phyloP scores from a whole-genome alignment of 2,888 invertebrate genomes.

The Carabus problematicus region DNA sequence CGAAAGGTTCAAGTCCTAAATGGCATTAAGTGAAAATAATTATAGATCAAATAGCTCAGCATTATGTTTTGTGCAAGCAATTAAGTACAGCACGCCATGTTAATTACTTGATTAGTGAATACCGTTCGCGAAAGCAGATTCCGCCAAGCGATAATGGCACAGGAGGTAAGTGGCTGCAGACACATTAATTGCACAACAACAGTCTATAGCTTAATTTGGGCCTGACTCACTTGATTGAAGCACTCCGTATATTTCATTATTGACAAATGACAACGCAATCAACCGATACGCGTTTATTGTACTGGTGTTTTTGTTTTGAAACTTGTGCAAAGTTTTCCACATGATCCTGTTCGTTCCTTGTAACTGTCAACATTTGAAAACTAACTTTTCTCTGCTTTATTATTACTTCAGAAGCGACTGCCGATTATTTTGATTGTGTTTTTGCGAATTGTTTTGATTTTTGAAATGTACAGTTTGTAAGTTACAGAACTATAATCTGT shows the following conservation, averaged over 20 bases:
- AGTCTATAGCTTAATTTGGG: slow-evolving; percentile 38
- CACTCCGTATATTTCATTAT: slow-evolving; percentile 25
- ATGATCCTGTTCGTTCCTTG: too few relatives aligned
- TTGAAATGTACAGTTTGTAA: too few relatives aligned
- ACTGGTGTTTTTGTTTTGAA: too few relatives aligned
- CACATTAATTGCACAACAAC: slow-evolving; percentile 35
- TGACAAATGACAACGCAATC: slow-evolving; percentile 9
- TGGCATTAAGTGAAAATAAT: slow-evolving; percentile 30
- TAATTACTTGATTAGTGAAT: slow-evolving; percentile 42
- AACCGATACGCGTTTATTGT: too few relatives aligned
- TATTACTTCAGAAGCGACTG: too few relatives aligned
- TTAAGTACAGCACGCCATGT: slow-evolving; percentile 41
- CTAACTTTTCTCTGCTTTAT: too few relatives aligned
- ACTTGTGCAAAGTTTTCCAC: too few relatives aligned
- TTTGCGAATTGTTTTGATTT: too few relatives aligned
- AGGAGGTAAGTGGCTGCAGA: slow-evolving; percentile 41
- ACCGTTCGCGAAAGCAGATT: slow-evolving; percentile 41
- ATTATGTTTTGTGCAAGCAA: slow-evolving; percentile 40
- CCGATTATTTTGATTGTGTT: too few relatives aligned
- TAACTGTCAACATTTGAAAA: too few relatives aligned
- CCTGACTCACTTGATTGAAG: slow-evolving; percentile 33
- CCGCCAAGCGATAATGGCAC: slow-evolving; percentile 37
- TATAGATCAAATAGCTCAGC: slow-evolving; percentile 36
- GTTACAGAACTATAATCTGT: too few relatives aligned
- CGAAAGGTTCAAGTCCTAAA: neutral